Evolutionary conservation across 2,797 vertebrate species (phyloP).

Genomic region (Periophthalmus magnuspinnatus): DNA sequence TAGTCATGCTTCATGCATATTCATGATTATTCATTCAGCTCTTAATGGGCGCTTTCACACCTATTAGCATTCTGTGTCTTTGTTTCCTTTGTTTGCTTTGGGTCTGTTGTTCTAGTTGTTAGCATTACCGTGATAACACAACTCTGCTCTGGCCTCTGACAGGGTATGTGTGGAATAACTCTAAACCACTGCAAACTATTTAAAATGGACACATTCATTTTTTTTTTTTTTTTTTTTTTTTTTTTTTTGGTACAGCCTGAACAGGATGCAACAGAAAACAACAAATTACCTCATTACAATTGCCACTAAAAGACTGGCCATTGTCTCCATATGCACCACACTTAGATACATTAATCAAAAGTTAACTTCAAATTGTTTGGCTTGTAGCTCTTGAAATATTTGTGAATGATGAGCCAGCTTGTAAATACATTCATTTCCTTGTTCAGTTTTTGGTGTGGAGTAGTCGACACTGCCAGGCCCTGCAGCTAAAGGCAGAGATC

Average conservation of each 20-base stretch:
- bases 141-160: no score
- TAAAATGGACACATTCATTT: no score
- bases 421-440: background rate
- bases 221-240: no score
- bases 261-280: background rate
- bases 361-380: slow-evolving; percentile 1
- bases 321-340: background rate
- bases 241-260: background rate
- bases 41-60: no score
- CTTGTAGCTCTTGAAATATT: background rate
- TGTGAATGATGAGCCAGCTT: slow-evolving; percentile 4
- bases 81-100: no score
- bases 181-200: no score
- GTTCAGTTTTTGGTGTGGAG: background rate
- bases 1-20: no score
- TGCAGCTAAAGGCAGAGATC: slow-evolving; percentile 5
- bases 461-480: background rate
- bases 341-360: slow-evolving; percentile 1
- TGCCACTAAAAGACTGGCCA: background rate
- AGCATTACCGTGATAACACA: no score
- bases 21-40: no score
- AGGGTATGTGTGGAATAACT: no score
- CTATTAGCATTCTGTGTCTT: no score
- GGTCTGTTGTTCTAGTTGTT: no score
- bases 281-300: background rate